These are phyloP conservation scores for Arbacia lixula DNA, from an alignment of 53 echinoderm and acorn worm species.

Conservation along the genomic window DNA sequence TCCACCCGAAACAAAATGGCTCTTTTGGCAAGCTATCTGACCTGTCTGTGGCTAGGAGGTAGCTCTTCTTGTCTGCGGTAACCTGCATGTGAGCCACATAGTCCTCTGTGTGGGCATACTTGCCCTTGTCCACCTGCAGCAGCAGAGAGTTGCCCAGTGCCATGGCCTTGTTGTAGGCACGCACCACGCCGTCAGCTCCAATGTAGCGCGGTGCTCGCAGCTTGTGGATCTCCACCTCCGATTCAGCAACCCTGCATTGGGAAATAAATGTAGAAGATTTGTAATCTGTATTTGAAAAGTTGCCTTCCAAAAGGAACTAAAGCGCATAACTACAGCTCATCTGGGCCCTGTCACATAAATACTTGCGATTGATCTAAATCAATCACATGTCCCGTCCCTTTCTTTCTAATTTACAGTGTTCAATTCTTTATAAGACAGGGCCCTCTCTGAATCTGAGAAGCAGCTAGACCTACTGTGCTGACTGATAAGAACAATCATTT, in stretches of 20 bases:
- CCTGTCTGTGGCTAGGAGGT: conserved; percentile 84
- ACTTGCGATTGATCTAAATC: too few species aligned
- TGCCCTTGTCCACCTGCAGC: conserved; percentile 85
- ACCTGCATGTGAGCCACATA: conserved; percentile 83
- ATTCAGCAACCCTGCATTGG: conserved; percentile 76
- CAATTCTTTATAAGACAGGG: too few species aligned
- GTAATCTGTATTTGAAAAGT: too few species aligned
- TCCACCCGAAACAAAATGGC: too few species aligned
- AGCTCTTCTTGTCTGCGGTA: conserved; percentile 80
- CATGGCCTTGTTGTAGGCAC: conserved; percentile 77
- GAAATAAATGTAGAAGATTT: not conserved
- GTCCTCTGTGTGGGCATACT: conserved; percentile 74
- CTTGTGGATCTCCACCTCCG: conserved; percentile 76
- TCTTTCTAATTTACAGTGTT: too few species aligned
- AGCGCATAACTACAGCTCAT: too few species aligned
- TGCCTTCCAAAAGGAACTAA: too few species aligned
- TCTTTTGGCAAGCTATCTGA: conserved; percentile 53
- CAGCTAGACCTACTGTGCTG: too few species aligned
- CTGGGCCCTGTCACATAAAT: too few species aligned
- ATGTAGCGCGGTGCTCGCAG: conserved; percentile 83
- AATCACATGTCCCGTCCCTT: too few species aligned
- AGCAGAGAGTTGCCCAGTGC: conserved; percentile 81
- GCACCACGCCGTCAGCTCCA: conserved; percentile 79
- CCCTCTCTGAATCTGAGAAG: too few species aligned
- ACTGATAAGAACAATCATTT: too few species aligned